phyloP scores from a whole-genome alignment of 2,113 vertebrate species.

The Protobothrops mucrosquamatus region DNA sequence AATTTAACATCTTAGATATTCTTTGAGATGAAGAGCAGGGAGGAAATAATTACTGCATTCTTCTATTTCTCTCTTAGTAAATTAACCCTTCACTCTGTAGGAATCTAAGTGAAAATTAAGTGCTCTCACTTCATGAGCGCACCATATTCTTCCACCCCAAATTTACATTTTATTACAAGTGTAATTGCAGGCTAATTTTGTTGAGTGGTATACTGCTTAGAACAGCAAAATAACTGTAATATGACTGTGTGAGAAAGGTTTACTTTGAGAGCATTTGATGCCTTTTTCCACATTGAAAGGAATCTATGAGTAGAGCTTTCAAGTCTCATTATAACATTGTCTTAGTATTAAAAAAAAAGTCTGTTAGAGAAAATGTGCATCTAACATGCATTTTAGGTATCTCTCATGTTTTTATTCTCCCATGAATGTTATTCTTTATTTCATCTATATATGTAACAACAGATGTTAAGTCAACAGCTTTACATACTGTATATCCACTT shows the following conservation, averaged over 20 bases:
- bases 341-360: slow-evolving; percentile 15
- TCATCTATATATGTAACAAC: neutral
- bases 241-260: slow-evolving; percentile 62
- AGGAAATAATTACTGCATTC: slow-evolving; percentile 65
- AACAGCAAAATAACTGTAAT: slow-evolving; percentile 73
- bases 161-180: slow-evolving; percentile 76
- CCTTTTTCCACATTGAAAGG: slow-evolving; percentile 63
- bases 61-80: slow-evolving; percentile 60
- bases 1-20: slow-evolving; percentile 63
- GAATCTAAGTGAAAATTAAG: slow-evolving; percentile 68
- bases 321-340: neutral
- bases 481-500: neutral
- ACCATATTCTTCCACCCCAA: slow-evolving; percentile 67
- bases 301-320: slow-evolving; percentile 55
- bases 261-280: slow-evolving; percentile 65
- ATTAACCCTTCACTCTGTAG: slow-evolving; percentile 71
- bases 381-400: neutral
- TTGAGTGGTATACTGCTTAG: slow-evolving; percentile 69
- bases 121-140: slow-evolving; percentile 59
- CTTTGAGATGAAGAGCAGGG: slow-evolving; percentile 56
- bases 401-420: neutral
- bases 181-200: slow-evolving; percentile 76
- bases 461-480: neutral
- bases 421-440: neutral
- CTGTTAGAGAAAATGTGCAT: slow-evolving; percentile 49